Base-by-base conservation (phyloP, 2,797 vertebrate genomes). In the Falco columbarius region DNA sequence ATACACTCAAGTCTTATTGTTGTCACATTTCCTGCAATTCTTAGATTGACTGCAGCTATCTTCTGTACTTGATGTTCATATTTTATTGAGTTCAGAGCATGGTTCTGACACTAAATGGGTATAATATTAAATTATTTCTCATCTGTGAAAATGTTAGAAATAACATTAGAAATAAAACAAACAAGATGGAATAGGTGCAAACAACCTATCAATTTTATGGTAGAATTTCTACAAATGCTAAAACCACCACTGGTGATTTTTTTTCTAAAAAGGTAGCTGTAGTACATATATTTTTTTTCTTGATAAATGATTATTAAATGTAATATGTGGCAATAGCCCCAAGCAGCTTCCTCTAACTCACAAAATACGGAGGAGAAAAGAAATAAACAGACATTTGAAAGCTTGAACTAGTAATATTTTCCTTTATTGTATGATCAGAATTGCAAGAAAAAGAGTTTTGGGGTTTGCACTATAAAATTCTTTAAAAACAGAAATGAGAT, bases 231-330 rank as follows among this genome's bases (percentile, higher is more conserved):
- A n/a, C 86, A 16, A 86, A 47, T 23, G 14, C 13, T 84, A 16
- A 44, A 82, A 65, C 13, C 87, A 55, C 9, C 6, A 24, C 3
- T 46, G 23, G 18, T 51, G 61, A 76, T 18, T 0, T 63, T 59
- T 59, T 81, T 91, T 84, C 56, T 91, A 47, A 77, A 80, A 54
- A 74, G 23, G 18, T 55, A 89, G 29, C 26, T 44, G 27, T 24
- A 74, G 23, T 30, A 80, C 19, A 71, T 59, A 44, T 20, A 54
- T 19, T 34, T 73, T 44, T 44, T 89, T 87, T 79, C 67, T 63
- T 86, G 49, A 73, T 83, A 56, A n/a, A 67, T 58, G 42, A 52
- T 91, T 96, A 91, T 93, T 85, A 96, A 89, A 84, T 93, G 22
- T 58, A 89, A 81, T 89, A 84, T 18, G 23, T 93, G 63, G 83